phyloP scores from a whole-genome alignment of 2,888 invertebrate genomes.

The Tupiocoris notatus region DNA sequence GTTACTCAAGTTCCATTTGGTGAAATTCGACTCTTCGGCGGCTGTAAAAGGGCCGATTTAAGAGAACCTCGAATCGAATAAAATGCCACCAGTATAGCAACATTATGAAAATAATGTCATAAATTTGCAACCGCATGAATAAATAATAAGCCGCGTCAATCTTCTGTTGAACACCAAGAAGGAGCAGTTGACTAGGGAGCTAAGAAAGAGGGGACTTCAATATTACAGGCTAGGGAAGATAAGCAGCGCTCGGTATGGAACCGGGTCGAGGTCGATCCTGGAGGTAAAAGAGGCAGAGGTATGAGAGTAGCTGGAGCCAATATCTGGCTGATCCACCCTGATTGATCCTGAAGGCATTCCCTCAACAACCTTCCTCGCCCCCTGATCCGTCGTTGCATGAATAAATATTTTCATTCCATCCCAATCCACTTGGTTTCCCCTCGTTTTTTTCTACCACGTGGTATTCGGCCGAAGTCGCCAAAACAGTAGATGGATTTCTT shows the following conservation, averaged over 20 bases:
- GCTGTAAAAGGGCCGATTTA: too few relatives aligned
- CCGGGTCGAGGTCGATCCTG: constrained; percentile 2
- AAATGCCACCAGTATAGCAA: too few relatives aligned
- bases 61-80: too few relatives aligned
- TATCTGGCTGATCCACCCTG: constrained; percentile 10
- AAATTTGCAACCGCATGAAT: not conserved
- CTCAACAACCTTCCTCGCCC: constrained; percentile 1
- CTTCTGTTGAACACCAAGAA: not conserved
- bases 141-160: not conserved
- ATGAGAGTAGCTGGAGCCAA: not conserved
- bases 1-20: too few relatives aligned
- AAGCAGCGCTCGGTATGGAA: not conserved
- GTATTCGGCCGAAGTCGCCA: not conserved
- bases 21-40: too few relatives aligned
- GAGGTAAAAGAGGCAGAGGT: not conserved
- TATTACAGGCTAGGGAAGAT: not conserved
- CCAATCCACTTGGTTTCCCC: not conserved
- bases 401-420: constrained; percentile 33
- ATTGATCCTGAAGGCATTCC: constrained; percentile 12
- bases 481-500: too few relatives aligned
- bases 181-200: not conserved
- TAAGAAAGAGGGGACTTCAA: not conserved
- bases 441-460: not conserved
- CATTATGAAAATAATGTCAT: not conserved
- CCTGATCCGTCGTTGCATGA: constrained; percentile 14